Conservation (phyloP, 2,888 invertebrate genomes). For the Gisinianus flammeolus region DNA sequence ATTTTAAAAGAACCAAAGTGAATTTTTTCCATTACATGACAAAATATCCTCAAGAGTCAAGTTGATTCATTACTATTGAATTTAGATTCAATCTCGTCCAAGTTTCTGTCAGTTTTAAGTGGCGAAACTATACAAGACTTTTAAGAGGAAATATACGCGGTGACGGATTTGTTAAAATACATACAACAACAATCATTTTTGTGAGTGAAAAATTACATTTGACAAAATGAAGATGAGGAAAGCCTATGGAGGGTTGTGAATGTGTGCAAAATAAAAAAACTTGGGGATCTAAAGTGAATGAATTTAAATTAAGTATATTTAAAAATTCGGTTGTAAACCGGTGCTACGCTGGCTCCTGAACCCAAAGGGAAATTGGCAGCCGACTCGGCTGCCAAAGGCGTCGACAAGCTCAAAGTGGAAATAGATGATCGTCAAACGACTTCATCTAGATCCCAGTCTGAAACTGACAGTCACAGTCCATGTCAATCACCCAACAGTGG, state of each 20-base stretch:
- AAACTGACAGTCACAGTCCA: constrained; percentile 50
- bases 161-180: no score
- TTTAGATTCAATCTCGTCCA: no score
- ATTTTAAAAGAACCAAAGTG: no score
- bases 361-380: constrained; percentile 49
- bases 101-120: no score
- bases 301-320: neutral
- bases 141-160: no score
- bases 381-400: constrained; percentile 54
- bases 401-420: constrained; percentile 52
- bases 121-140: no score
- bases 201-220: no score
- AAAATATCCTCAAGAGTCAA: no score
- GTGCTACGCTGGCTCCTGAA: constrained; percentile 54
- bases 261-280: neutral
- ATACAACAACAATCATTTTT: no score
- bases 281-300: neutral
- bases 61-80: no score
- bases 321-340: constrained; percentile 15
- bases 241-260: neutral
- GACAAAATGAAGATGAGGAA: neutral
- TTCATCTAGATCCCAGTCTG: constrained; percentile 48
- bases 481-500: constrained; percentile 55
- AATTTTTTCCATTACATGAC: no score
- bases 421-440: constrained; percentile 46